phyloP scores from a whole-genome alignment of 2,888 invertebrate species.

The Drosophila phalerata region DNA sequence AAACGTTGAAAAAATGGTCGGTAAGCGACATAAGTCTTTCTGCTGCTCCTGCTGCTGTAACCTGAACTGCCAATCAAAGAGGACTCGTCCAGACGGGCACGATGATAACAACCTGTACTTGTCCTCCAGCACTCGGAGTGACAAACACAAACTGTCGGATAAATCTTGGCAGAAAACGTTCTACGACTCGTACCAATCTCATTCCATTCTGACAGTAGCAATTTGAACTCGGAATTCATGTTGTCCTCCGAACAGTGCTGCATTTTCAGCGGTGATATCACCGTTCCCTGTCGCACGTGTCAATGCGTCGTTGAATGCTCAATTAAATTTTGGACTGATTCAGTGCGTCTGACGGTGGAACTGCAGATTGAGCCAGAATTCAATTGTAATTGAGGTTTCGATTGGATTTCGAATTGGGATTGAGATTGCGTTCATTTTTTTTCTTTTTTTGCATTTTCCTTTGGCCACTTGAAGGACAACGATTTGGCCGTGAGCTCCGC shows the following conservation, averaged over 20 bases:
- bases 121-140: slow-evolving; percentile 49
- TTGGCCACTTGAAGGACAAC: slow-evolving; percentile 28
- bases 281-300: slow-evolving; percentile 61
- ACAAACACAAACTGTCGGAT: slow-evolving; percentile 75
- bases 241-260: slow-evolving; percentile 47
- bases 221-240: slow-evolving; percentile 58
- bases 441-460: slow-evolving; percentile 62
- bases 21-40: slow-evolving; percentile 31
- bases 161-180: slow-evolving; percentile 55
- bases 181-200: slow-evolving; percentile 14
- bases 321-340: slow-evolving; percentile 80
- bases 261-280: slow-evolving; percentile 29
- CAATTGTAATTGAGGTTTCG: slow-evolving; percentile 75
- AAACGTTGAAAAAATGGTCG: slow-evolving; percentile 42
- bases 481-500: slow-evolving; percentile 9
- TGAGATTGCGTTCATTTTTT: slow-evolving; percentile 18
- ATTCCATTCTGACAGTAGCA: slow-evolving; percentile 62
- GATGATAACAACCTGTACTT: slow-evolving; percentile 75
- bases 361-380: slow-evolving; percentile 49
- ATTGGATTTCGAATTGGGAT: slow-evolving; percentile 13
- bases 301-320: slow-evolving; percentile 80
- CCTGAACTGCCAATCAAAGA: slow-evolving; percentile 75
- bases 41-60: slow-evolving; percentile 41
- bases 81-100: slow-evolving; percentile 58
- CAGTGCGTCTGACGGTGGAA: slow-evolving; percentile 28